Conservation (phyloP, 2,797 vertebrate species). For the Pseudochromis fuscus region DNA sequence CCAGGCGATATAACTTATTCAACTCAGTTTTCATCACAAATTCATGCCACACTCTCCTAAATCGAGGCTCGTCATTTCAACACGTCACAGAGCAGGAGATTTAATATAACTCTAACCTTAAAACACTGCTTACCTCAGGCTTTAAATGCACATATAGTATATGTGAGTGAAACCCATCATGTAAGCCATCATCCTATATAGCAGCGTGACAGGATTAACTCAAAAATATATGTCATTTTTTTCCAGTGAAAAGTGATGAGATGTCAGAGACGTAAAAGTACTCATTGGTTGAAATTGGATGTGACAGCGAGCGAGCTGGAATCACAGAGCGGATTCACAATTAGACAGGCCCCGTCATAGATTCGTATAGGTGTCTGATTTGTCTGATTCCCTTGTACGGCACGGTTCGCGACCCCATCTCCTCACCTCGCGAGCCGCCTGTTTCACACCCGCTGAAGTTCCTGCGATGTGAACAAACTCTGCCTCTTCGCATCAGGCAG, state of each 20-base stretch:
- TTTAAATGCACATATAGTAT: not conserved
- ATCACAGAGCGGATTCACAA: constrained; percentile 24
- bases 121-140: not conserved
- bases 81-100: constrained; percentile 1
- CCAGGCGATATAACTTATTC: constrained; percentile 51
- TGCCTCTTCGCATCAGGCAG: not conserved
- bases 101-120: constrained; percentile 2
- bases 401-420: not conserved
- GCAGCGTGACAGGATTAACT: not conserved
- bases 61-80: constrained; percentile 28
- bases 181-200: not conserved
- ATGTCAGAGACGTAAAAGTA: constrained; percentile 16
- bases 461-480: not conserved
- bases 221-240: not conserved
- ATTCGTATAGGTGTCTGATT: constrained; percentile 11
- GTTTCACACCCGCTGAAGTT: not conserved
- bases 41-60: constrained; percentile 35
- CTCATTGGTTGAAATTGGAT: constrained; percentile 32
- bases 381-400: not conserved
- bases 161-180: not conserved
- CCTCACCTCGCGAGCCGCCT: not conserved
- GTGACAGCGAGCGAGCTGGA: constrained; percentile 49
- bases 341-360: constrained; percentile 15
- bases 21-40: constrained; percentile 52
- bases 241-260: constrained; percentile 13